Percentiles rank a stretch among this genome's conserved stretches.
These are phyloP conservation scores for Diacarnus erythraeanus DNA, from an alignment of 37 sponge, comb jelly and placozoan species.

Conservation along the genomic window DNA sequence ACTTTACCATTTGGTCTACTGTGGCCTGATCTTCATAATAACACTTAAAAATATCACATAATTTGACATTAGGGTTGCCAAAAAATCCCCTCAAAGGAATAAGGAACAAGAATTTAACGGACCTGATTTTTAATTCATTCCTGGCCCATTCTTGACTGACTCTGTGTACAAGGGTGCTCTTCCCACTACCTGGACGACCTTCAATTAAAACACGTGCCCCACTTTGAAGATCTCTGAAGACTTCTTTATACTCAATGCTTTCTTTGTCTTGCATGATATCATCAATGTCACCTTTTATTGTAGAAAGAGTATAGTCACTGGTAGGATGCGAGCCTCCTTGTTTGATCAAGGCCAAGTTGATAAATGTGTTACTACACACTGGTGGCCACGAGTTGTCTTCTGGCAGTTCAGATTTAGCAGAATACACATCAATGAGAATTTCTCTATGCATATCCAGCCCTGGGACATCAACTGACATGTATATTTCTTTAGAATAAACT, in stretches of 20 bases:
- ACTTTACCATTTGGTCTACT: background rate
- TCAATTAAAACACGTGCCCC: background rate
- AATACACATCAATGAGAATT: background rate
- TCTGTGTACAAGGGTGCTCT: conserved; percentile 25
- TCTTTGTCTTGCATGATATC: conserved; percentile 16
- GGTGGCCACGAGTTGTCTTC: conserved; percentile 13
- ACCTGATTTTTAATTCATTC: background rate
- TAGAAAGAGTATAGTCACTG: background rate
- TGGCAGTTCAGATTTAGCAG: background rate
- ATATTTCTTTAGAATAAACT: background rate
- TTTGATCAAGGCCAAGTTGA: conserved; percentile 19
- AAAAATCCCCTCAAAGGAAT: conserved; percentile 1
- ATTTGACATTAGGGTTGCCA: background rate
- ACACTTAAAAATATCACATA: background rate
- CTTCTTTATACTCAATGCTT: conserved; percentile 3
- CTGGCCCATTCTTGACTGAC: conserved; percentile 33
- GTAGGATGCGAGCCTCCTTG: background rate
- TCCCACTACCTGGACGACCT: conserved; percentile 45
- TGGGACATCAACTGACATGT: background rate
- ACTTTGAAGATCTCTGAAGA: background rate
- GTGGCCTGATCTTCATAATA: background rate
- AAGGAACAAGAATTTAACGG: conserved; percentile 7
- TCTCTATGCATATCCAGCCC: background rate
- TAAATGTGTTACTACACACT: background rate
- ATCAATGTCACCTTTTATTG: conserved; percentile 3